Evolutionary conservation across 1,140 invertebrate genomes (phyloP), one percentile per base, ranked within the genome.

Genomic region (Aethina tumida): DNA sequence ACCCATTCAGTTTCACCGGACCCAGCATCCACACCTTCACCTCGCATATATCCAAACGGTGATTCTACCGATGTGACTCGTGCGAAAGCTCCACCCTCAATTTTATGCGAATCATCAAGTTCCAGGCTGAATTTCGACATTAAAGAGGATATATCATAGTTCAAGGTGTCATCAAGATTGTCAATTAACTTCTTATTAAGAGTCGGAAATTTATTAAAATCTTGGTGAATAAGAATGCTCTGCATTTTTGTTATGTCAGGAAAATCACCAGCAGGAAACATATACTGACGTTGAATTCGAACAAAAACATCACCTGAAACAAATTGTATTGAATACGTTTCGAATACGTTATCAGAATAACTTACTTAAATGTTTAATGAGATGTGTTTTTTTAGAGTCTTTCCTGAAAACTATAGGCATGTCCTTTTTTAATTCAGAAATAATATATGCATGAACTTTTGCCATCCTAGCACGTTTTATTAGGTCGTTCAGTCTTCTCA

Each of bases 1-100:
- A 99, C 86, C 97, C 97, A 99, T 58, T 96, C 91, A 28, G 79
- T 75, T 65, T 98, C 95, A 8, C 92, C 91, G 42, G 80, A 79
- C 19, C 93, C 95, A 22, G 90, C 92, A 68, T 98, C 90, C 34
- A 93, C 82, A 24, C 96, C 96, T 72, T 98, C 95, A 17, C 93
- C 92, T 51, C 82, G 74, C 50, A 92, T 91, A 66, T 92, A 92
- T 6, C 92, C 93, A 68, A 99, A 99, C 15, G 93, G 92, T 49
- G 87, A 95, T 33, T 81, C 73, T 55, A 76, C 78, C 62, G 92
- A 86, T 57, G 82, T 75, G 35, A 81, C 73, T 35, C 82, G 81
- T 59, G 91, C 87, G 65, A 98, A 98, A 3, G 86, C 86, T 28
- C 89, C 89, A 47, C 89, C 89, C 79, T 65, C 45, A 19, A 27